Evolutionary conservation across 2,797 vertebrate genomes (phyloP).

Genomic region (Brotogeris chrysoptera): DNA sequence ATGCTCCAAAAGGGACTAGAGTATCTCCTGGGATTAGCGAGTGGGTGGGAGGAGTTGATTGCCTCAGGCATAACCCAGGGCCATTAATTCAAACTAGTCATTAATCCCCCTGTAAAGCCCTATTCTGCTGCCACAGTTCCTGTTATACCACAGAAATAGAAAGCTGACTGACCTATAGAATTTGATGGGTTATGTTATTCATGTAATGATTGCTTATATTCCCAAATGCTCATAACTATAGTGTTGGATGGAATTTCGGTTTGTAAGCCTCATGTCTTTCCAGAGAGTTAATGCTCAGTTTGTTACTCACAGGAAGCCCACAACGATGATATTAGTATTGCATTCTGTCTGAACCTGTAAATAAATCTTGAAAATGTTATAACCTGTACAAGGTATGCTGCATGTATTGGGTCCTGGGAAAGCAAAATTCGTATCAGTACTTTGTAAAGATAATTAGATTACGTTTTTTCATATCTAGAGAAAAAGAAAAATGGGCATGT

Average conservation of each 20-base stretch:
- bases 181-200: not conserved
- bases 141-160: not conserved
- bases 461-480: not conserved
- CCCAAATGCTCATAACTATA: not conserved
- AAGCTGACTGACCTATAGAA: not conserved
- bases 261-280: not conserved
- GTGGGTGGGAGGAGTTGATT: conserved; percentile 26
- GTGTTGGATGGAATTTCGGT: not conserved
- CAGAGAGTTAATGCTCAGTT: not conserved
- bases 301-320: not conserved
- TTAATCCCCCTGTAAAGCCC: conserved; percentile 46
- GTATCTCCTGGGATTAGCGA: conserved; percentile 41
- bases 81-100: conserved; percentile 44
- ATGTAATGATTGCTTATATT: not conserved
- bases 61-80: conserved; percentile 1
- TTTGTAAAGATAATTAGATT: not conserved
- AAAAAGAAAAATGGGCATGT: not conserved
- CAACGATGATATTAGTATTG: not conserved
- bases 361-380: not conserved
- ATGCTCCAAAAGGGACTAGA: not conserved
- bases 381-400: not conserved
- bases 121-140: conserved; percentile 2
- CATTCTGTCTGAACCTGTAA: not conserved
- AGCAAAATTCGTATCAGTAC: not conserved
- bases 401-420: not conserved